phyloP scores from a whole-genome alignment of 2,797 vertebrate genomes.

The Hemitrygon akajei region DNA sequence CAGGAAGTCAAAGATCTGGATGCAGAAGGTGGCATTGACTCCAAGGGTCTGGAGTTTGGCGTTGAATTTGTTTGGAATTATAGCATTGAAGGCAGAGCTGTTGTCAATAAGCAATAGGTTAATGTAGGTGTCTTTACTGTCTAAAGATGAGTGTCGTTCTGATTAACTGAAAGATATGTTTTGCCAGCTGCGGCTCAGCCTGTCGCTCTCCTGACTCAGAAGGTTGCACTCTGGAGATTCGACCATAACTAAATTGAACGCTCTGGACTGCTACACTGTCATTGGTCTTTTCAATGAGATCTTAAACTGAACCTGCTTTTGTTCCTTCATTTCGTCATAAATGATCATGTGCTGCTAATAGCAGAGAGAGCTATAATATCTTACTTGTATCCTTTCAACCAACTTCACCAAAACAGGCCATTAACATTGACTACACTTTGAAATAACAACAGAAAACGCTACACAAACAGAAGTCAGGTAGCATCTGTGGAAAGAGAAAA shows the following conservation, averaged over 20 bases:
- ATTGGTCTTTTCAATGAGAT: background rate
- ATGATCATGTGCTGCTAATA: background rate
- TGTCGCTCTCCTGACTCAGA: background rate
- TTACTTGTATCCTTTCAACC: background rate
- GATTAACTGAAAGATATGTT: too few relatives aligned
- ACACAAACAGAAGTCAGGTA: too few relatives aligned
- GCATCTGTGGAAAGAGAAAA: too few relatives aligned
- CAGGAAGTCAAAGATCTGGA: too few relatives aligned
- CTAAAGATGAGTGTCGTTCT: too few relatives aligned
- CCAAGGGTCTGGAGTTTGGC: too few relatives aligned
- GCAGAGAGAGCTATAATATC: background rate
- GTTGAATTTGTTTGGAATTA: too few relatives aligned
- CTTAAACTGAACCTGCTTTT: background rate
- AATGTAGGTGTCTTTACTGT: too few relatives aligned
- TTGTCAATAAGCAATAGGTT: too few relatives aligned
- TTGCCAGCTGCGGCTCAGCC: background rate
- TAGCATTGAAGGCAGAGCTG: too few relatives aligned
- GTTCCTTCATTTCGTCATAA: background rate
- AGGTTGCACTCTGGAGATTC: background rate
- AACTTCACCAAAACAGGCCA: background rate
- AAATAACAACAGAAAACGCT: background rate
- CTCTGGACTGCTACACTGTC: background rate
- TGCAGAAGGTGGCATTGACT: too few relatives aligned
- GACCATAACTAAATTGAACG: background rate
- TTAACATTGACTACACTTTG: background rate